Percentiles rank a stretch among this genome's conserved stretches.
Evolutionary conservation across 2,888 invertebrate genomes (phyloP).

Genomic region (Pecten maximus): DNA sequence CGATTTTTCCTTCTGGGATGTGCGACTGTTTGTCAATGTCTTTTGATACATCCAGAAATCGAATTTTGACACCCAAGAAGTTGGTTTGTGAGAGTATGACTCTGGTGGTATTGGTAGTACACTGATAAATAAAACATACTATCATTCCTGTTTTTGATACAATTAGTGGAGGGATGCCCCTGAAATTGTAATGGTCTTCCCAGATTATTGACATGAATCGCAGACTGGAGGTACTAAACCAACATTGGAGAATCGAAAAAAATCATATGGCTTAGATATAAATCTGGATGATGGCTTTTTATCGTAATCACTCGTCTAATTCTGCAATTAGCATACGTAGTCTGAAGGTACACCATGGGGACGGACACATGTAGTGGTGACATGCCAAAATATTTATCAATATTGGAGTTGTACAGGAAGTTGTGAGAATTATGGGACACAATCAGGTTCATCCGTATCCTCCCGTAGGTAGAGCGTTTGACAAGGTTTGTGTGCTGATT

Average conservation of each 20-base stretch:
- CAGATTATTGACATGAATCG: background rate
- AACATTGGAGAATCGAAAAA: background rate
- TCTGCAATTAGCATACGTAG: background rate
- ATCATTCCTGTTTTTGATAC: conserved; percentile 14
- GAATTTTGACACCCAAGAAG: conserved; percentile 35
- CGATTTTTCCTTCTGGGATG: conserved; percentile 21
- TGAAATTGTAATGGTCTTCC: conserved; percentile 9
- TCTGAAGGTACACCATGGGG: background rate
- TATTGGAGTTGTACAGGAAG: conserved; percentile 25
- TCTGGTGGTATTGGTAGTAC: background rate
- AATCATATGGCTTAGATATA: conserved; percentile 32
- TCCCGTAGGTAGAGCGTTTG: conserved; percentile 13
- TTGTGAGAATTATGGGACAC: conserved; percentile 48
- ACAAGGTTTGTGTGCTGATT: conserved; percentile 43
- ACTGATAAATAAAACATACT: conserved; percentile 29
- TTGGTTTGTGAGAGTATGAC: conserved; percentile 10
- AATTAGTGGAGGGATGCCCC: background rate
- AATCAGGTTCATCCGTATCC: conserved; percentile 55
- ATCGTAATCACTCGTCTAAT: background rate
- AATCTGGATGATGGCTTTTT: conserved; percentile 4
- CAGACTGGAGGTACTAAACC: background rate
- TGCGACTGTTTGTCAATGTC: conserved; percentile 33
- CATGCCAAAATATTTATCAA: conserved; percentile 25
- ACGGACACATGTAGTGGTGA: conserved; percentile 5
- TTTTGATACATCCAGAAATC: conserved; percentile 20